Evolutionary conservation across 2,888 invertebrate species (phyloP).

Genomic region (Dasysyrphus albostriatus): DNA sequence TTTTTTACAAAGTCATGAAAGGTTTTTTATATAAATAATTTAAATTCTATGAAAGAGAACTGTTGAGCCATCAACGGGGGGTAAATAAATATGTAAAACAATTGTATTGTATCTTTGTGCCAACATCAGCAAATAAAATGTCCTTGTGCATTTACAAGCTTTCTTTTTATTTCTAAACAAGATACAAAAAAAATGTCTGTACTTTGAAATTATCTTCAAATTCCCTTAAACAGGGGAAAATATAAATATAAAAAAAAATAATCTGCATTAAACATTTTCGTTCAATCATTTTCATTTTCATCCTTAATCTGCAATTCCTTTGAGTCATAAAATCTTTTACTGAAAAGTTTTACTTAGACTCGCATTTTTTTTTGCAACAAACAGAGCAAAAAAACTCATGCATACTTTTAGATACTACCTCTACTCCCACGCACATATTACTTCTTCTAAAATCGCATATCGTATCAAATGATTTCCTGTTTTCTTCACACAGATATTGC

Average conservation of each 20-base stretch:
- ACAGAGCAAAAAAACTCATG: background rate
- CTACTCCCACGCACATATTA: background rate
- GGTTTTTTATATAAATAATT: conserved; percentile 16
- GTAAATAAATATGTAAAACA: background rate
- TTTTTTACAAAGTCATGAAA: background rate
- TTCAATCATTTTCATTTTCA: conserved; percentile 1
- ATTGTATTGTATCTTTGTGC: background rate
- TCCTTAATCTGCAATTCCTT: conserved; percentile 27
- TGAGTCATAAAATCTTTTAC: conserved; percentile 15
- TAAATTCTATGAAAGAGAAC: background rate
- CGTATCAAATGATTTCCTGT: conserved; percentile 12
- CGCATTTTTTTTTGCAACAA: background rate
- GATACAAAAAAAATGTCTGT: background rate
- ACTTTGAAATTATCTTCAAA: background rate
- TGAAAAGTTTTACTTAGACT: conserved; percentile 3
- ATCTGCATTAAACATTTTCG: background rate
- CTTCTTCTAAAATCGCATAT: conserved; percentile 2
- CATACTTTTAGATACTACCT: conserved; percentile 2
- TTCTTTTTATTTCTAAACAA: background rate
- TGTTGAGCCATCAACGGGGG: background rate
- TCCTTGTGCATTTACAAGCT: background rate
- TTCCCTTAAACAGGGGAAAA: background rate
- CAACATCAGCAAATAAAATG: background rate
- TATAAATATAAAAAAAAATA: background rate
- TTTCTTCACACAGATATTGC: conserved; percentile 40